A percentile compares a stretch with the other conserved stretches of the same genome.
Conservation (phyloP, 2,888 invertebrate species). For the Drosophila nr. perissopoda region DNA sequence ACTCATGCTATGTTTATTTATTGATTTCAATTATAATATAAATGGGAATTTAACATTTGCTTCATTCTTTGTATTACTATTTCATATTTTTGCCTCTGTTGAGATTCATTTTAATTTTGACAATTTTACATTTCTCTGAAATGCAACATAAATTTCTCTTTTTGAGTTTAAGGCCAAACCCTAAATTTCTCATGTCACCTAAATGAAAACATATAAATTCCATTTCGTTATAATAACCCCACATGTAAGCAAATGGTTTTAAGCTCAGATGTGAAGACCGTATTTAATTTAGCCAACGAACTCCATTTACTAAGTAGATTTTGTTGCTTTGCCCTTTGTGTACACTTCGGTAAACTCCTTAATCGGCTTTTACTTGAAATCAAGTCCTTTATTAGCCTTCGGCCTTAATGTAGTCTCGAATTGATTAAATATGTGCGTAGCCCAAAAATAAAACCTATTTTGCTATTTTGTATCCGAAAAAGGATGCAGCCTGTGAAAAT, state of each 20-base stretch:
- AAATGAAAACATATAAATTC: constrained; percentile 45
- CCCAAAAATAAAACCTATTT: constrained; percentile 23
- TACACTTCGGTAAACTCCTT: constrained; percentile 3
- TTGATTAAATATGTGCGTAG: constrained; percentile 35
- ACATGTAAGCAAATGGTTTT: background rate
- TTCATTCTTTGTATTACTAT: background rate
- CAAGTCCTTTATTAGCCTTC: constrained; percentile 22
- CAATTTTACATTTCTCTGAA: background rate
- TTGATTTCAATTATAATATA: background rate
- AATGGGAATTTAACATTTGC: background rate
- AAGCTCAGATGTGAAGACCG: background rate
- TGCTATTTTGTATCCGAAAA: constrained; percentile 13
- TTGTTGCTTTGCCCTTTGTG: background rate
- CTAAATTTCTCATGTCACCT: constrained; percentile 13
- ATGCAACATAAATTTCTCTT: background rate
- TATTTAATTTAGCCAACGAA: constrained; percentile 6
- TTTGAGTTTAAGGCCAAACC: background rate
- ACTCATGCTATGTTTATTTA: background rate
- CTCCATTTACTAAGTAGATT: constrained; percentile 16
- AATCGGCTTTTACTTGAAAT: constrained; percentile 19
- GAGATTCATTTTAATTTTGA: background rate
- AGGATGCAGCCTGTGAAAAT: background rate
- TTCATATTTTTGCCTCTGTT: background rate
- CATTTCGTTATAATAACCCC: constrained; percentile 10
- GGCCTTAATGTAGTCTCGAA: constrained; percentile 1